A percentile compares a stretch with the other conserved stretches of the same genome.
Conservation (phyloP, 2,888 invertebrate species). For the Erebia ligea region DNA sequence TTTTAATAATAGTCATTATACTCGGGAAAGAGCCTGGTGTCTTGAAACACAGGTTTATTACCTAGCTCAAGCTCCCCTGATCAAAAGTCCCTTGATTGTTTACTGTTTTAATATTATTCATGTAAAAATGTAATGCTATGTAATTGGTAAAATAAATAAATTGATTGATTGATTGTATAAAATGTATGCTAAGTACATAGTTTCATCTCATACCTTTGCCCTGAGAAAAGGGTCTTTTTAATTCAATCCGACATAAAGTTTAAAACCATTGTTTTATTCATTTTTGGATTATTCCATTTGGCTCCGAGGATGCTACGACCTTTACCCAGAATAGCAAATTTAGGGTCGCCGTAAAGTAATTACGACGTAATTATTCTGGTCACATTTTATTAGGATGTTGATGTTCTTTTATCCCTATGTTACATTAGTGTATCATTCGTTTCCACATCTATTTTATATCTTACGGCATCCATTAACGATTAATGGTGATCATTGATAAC, state of each 20-base stretch:
- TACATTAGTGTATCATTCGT: constrained; percentile 6
- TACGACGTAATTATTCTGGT: constrained; percentile 25
- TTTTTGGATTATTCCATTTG: neutral
- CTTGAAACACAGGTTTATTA: too few species aligned
- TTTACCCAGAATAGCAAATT: constrained; percentile 27
- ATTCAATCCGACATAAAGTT: constrained; percentile 2
- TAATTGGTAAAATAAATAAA: too few species aligned
- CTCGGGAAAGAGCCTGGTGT: too few species aligned
- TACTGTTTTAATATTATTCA: too few species aligned
- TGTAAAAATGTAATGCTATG: too few species aligned
- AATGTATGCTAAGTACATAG: too few species aligned
- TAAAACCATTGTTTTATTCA: neutral
- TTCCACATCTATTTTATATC: constrained; percentile 5
- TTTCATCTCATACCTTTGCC: neutral
- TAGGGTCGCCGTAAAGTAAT: constrained; percentile 16
- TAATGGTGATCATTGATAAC: too few species aligned
- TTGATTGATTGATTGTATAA: too few species aligned
- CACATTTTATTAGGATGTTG: constrained; percentile 24
- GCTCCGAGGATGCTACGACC: constrained; percentile 16
- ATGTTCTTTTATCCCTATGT: constrained; percentile 14
- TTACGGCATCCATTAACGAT: neutral
- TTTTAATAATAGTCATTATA: too few species aligned
- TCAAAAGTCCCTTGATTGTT: too few species aligned
- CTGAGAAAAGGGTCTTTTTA: neutral
- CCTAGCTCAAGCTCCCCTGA: too few species aligned